Percentiles rank a stretch among this genome's conserved stretches.
Evolutionary conservation across 1,140 invertebrate species (phyloP).

Genomic region (Scylla paramamosain): DNA sequence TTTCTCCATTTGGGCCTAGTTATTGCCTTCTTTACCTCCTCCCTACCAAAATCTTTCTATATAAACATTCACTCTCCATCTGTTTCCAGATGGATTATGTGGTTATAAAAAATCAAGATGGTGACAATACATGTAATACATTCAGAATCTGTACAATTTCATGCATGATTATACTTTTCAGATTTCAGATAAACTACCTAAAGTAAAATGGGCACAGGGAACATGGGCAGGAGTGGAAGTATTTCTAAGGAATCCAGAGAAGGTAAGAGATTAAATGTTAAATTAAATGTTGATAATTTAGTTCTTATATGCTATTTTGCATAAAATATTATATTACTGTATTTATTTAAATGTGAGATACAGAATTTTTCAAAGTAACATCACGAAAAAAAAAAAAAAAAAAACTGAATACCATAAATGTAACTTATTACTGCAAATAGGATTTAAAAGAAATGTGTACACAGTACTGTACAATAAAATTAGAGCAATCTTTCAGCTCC

Average conservation of each 20-base stretch:
- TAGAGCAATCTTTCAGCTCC: background rate
- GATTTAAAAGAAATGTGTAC: too few species aligned
- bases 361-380: too few species aligned
- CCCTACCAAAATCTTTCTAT: background rate
- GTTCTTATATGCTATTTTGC: too few species aligned
- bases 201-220: slow-evolving; percentile 81
- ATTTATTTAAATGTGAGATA: too few species aligned
- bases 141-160: too few species aligned
- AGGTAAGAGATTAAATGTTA: slow-evolving; percentile 65
- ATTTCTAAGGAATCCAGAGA: slow-evolving; percentile 78
- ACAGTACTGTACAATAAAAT: too few species aligned
- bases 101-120: too few species aligned
- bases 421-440: too few species aligned
- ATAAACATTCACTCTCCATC: background rate
- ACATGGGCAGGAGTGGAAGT: slow-evolving; percentile 82
- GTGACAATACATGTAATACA: too few species aligned
- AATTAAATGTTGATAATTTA: too few species aligned
- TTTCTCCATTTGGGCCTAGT: background rate
- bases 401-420: slow-evolving; percentile 65
- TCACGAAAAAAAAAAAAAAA: background rate
- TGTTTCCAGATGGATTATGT: background rate
- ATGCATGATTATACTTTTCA: background rate
- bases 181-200: slow-evolving; percentile 79
- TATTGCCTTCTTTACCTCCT: background rate
- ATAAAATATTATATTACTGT: too few species aligned